phyloP scores from a whole-genome alignment of 2,113 vertebrate genomes.

The Lophura nycthemera region DNA sequence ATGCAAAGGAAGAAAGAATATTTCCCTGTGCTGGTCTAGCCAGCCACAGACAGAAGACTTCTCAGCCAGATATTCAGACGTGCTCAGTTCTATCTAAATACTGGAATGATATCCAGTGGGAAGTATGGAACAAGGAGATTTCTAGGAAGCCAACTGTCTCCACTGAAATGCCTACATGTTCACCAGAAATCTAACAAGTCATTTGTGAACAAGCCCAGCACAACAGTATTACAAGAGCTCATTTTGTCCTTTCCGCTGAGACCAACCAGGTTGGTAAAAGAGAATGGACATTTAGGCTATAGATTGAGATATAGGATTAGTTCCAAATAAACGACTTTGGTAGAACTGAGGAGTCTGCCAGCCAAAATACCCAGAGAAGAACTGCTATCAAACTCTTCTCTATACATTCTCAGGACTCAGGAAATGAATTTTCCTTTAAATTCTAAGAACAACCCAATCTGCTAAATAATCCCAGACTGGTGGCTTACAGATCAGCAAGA shows the following conservation, averaged over 20 bases:
- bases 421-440: not conserved
- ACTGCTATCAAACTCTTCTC: not conserved
- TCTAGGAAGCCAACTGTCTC: not conserved
- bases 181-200: not conserved
- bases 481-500: not conserved
- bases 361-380: not conserved
- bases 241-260: not conserved
- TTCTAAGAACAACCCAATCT: not conserved
- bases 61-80: not conserved
- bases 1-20: not conserved
- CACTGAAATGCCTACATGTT: no score
- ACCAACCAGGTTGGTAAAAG: not conserved
- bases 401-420: not conserved
- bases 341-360: not conserved
- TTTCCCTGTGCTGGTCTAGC: not conserved
- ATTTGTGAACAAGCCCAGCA: not conserved
- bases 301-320: not conserved
- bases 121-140: not conserved
- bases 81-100: not conserved
- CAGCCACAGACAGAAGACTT: not conserved
- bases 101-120: not conserved
- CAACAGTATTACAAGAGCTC: not conserved
- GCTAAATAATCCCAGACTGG: not conserved
- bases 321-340: not conserved
- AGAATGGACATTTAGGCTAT: not conserved